phyloP scores from a whole-genome alignment of 2,113 vertebrate species.

The Aythya baeri region DNA sequence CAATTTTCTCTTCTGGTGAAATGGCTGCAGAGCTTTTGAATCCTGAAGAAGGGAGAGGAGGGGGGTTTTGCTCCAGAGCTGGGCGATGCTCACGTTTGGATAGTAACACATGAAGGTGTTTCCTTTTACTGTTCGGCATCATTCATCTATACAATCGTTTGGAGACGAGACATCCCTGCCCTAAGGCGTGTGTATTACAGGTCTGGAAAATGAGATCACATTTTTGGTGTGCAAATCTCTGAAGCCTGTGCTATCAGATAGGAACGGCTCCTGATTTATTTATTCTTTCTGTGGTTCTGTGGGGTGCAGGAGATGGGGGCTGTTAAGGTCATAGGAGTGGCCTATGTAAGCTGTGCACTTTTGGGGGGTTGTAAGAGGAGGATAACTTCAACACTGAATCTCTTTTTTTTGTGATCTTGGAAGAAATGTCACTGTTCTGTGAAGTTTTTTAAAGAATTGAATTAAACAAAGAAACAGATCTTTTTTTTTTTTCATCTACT shows the following conservation, averaged over 20 bases:
- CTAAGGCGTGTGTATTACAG: not conserved
- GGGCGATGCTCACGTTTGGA: not conserved
- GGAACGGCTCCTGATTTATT: not conserved
- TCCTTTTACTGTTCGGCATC: not conserved
- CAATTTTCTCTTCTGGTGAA: not conserved
- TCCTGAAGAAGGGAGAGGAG: not conserved
- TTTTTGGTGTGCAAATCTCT: slow-evolving; percentile 14
- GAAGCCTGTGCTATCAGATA: slow-evolving; percentile 1
- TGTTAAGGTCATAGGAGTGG: not conserved
- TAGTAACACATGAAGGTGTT: not conserved
- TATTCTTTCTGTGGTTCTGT: not conserved
- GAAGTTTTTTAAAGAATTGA: not conserved
- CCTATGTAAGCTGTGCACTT: not conserved
- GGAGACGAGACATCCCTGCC: not conserved
- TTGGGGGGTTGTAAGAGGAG: not conserved
- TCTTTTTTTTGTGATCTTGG: not conserved
- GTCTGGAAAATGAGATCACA: slow-evolving; percentile 7
- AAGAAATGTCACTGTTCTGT: not conserved
- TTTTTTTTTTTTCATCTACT: not conserved
- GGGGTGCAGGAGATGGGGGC: not conserved
- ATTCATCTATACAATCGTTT: slow-evolving; percentile 10
- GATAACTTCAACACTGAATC: not conserved
- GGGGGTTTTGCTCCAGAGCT: not conserved
- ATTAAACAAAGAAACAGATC: not conserved
- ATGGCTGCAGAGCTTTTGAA: not conserved